Evolutionary conservation across 2,888 invertebrate genomes (phyloP).

Genomic region (Drosophila meridiana): DNA sequence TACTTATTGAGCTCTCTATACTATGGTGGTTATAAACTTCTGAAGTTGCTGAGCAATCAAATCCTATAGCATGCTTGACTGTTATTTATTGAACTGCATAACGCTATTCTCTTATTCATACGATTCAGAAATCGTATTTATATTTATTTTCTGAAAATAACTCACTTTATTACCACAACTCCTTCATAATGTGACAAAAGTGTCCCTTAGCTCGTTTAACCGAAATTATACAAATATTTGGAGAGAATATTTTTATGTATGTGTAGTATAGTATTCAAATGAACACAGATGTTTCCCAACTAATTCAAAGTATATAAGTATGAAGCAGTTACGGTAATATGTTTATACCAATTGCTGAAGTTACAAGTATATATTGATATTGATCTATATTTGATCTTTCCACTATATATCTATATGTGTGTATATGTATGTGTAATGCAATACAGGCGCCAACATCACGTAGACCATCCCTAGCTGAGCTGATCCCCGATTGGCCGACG

Average conservation of each 20-base stretch:
- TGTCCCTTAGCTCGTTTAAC: background rate
- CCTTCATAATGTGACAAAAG: background rate
- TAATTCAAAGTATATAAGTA: background rate
- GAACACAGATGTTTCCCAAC: background rate
- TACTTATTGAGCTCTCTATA: conserved; percentile 14
- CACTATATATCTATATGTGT: conserved; percentile 27
- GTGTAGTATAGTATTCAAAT: background rate
- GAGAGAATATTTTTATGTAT: background rate
- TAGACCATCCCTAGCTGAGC: conserved; percentile 95
- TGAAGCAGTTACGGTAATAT: background rate
- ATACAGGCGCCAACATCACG: conserved; percentile 87
- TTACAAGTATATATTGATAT: conserved; percentile 10
- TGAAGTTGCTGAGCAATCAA: background rate
- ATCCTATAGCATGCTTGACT: background rate
- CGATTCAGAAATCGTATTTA: background rate
- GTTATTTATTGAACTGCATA: background rate
- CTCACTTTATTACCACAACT: background rate
- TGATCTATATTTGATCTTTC: conserved; percentile 15
- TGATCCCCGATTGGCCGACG: conserved; percentile 98
- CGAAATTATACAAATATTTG: background rate
- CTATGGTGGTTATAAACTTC: conserved; percentile 1
- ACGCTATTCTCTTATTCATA: background rate
- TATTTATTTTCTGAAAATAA: background rate
- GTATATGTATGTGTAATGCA: conserved; percentile 39
- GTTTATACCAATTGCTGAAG: background rate